Evolutionary conservation across 92 coral and sea anemone genomes (phyloP).

Genomic region (Palythoa grandiflora): DNA sequence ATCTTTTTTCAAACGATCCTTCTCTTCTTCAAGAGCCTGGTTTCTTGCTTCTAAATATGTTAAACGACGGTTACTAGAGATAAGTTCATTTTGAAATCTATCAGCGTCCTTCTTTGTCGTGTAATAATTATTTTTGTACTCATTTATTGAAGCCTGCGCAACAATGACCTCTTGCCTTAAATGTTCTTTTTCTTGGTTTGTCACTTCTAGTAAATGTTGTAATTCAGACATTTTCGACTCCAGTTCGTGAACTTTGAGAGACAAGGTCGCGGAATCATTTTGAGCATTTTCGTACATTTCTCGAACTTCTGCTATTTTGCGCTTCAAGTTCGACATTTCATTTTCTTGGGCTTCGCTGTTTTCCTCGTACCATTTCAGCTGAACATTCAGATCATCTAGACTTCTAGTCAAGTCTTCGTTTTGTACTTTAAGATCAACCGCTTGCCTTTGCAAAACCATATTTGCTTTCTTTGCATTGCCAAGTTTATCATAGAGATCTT

Average conservation of each 20-base stretch:
- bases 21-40: constrained; percentile 84
- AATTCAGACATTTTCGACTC: constrained; percentile 83
- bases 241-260: constrained; percentile 82
- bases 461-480: constrained; percentile 86
- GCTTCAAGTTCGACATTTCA: constrained; percentile 82
- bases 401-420: constrained; percentile 79
- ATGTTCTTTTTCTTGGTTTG: constrained; percentile 86
- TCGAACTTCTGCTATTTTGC: constrained; percentile 74
- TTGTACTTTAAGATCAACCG: constrained; percentile 73
- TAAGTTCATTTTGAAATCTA: constrained; percentile 88
- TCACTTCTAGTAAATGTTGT: constrained; percentile 78
- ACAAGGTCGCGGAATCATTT: constrained; percentile 77
- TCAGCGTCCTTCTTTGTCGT: constrained; percentile 89
- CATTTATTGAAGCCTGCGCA: constrained; percentile 75
- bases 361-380: constrained; percentile 92
- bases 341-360: constrained; percentile 80
- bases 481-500: constrained; percentile 73
- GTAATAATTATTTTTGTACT: constrained; percentile 80
- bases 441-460: constrained; percentile 73
- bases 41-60: constrained; percentile 84
- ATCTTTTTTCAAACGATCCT: constrained; percentile 87
- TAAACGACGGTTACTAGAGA: constrained; percentile 82
- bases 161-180: constrained; percentile 82
- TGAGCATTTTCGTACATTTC: constrained; percentile 87
- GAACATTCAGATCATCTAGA: constrained; percentile 82